Conservation (phyloP, 2,888 invertebrate genomes). For the Melieria omissa region DNA sequence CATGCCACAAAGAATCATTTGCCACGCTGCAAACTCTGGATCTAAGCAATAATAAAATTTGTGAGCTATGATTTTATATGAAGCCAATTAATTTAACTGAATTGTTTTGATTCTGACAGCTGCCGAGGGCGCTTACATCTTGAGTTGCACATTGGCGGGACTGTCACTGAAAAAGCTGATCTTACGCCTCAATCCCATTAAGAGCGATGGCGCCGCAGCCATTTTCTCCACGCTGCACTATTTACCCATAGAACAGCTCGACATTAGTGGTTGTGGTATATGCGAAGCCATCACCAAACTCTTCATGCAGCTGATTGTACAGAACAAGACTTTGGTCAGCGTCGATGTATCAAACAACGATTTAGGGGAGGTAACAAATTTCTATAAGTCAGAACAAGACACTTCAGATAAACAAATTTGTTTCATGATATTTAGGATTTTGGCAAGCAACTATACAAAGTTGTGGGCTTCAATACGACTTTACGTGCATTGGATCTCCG, state of each 20-base stretch:
- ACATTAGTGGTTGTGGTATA: conserved; percentile 61
- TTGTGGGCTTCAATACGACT: conserved; percentile 59
- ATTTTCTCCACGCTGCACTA: conserved; percentile 56
- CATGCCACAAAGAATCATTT: conserved; percentile 61
- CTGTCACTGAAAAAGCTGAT: conserved; percentile 56
- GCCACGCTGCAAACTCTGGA: conserved; percentile 55
- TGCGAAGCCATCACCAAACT: conserved; percentile 56
- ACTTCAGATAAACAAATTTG: neutral
- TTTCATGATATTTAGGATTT: conserved; percentile 51
- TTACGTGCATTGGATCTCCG: conserved; percentile 58
- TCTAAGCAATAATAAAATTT: conserved; percentile 60
- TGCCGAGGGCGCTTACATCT: conserved; percentile 60
- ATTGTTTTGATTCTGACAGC: conserved; percentile 46
- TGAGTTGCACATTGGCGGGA: conserved; percentile 56
- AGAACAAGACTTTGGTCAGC: conserved; percentile 54
- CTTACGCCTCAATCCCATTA: conserved; percentile 64
- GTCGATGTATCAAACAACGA: conserved; percentile 62
- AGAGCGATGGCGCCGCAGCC: conserved; percentile 63
- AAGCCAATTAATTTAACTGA: neutral
- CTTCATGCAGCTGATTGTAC: conserved; percentile 60
- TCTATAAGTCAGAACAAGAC: neutral
- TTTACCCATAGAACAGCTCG: conserved; percentile 56
- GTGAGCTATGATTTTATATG: neutral
- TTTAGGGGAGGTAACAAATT: conserved; percentile 54
- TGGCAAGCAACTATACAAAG: conserved; percentile 59